These are phyloP conservation scores for Dasypolia templi DNA, from an alignment of 2,888 invertebrate species.

Conservation along the genomic window DNA sequence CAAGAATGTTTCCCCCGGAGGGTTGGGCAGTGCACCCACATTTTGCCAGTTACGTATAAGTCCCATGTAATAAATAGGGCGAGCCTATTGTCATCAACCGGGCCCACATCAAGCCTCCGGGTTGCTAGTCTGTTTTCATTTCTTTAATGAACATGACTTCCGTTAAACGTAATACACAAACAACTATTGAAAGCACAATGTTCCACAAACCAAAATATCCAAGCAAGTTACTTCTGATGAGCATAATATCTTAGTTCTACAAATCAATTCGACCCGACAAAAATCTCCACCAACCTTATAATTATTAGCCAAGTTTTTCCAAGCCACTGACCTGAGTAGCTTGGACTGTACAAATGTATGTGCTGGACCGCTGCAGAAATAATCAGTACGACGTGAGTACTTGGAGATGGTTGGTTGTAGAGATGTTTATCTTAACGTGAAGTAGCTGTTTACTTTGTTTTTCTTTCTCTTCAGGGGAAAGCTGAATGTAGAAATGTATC, in stretches of 20 bases:
- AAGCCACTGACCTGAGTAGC: conserved; percentile 24
- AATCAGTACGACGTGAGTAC: conserved; percentile 46
- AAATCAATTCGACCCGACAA: not conserved
- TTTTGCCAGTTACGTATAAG: not conserved
- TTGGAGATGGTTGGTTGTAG: conserved; percentile 9
- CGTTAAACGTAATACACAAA: not conserved
- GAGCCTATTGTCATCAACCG: not conserved
- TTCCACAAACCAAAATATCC: not conserved
- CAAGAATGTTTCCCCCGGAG: not conserved
- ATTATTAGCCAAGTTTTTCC: conserved; percentile 5
- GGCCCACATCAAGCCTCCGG: not conserved
- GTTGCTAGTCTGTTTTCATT: not conserved
- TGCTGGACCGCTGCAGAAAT: conserved; percentile 24
- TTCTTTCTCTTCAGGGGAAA: conserved; percentile 33
- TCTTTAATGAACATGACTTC: not conserved
- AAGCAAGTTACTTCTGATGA: not conserved
- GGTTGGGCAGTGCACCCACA: not conserved
- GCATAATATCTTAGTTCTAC: not conserved
- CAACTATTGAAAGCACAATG: not conserved
- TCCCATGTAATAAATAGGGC: not conserved
- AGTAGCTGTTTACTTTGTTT: conserved; percentile 25
- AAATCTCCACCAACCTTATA: not conserved
- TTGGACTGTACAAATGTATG: not conserved
- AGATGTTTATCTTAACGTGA: conserved; percentile 33
- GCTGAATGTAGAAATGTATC: conserved; percentile 14